Percentiles rank a stretch among this genome's conserved stretches.
These are phyloP conservation scores for Eretmocerus hayati DNA, from an alignment of 2,888 invertebrate species.

Conservation along the genomic window DNA sequence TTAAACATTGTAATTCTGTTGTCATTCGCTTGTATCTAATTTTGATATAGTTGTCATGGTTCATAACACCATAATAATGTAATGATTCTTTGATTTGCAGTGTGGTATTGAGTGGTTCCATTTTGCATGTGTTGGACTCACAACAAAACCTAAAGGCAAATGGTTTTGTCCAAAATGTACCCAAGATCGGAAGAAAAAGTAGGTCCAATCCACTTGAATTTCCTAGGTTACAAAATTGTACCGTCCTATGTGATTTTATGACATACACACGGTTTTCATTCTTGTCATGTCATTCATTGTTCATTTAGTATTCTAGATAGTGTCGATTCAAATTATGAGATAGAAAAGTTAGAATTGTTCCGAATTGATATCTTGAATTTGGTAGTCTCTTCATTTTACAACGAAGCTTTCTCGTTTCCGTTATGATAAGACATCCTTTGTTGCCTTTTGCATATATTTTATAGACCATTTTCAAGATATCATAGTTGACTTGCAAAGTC, in stretches of 20 bases:
- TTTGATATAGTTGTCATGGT: not conserved
- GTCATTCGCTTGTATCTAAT: not conserved
- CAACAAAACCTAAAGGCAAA: conserved; percentile 88
- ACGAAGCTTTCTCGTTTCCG: conserved; percentile 8
- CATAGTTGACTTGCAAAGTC: conserved; percentile 4
- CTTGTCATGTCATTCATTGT: no score
- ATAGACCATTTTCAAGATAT: conserved; percentile 14
- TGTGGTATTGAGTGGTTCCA: conserved; percentile 95
- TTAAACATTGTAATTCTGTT: not conserved
- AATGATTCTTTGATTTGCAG: conserved; percentile 41
- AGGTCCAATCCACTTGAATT: no score
- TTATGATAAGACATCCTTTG: conserved; percentile 4
- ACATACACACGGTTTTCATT: no score
- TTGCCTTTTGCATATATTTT: conserved; percentile 18
- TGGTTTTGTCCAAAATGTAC: conserved; percentile 73
- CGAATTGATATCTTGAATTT: not conserved
- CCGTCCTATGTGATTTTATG: conserved; percentile 16
- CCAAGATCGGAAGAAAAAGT: conserved; percentile 50
- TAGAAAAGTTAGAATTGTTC: not conserved
- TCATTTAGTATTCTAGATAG: no score
- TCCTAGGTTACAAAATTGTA: no score
- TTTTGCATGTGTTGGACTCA: conserved; percentile 86
- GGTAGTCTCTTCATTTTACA: conserved; percentile 13
- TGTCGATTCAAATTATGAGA: not conserved
- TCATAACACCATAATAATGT: not conserved